phyloP scores from a whole-genome alignment of 2,797 vertebrate genomes.

The Ctenopoma multispine region DNA sequence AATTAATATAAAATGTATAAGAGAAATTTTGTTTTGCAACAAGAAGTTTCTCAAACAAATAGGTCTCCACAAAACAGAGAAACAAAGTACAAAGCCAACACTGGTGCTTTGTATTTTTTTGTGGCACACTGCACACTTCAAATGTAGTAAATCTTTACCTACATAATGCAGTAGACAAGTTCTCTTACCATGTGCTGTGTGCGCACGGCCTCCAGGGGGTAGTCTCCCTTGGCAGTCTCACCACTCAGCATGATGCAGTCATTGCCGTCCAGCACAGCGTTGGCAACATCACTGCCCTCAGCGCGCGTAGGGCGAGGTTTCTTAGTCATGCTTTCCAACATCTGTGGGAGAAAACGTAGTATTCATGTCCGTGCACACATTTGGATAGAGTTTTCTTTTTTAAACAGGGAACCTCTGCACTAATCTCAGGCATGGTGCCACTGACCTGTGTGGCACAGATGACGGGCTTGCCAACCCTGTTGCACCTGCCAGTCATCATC shows the following conservation, averaged over 20 bases:
- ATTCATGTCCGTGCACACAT: not conserved
- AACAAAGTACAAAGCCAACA: not conserved
- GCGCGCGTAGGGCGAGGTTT: slow-evolving; percentile 81
- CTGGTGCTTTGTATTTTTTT: not conserved
- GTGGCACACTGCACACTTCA: not conserved
- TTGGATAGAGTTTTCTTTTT: not conserved
- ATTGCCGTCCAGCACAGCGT: slow-evolving; percentile 84
- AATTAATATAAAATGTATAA: not conserved
- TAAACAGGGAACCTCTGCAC: not conserved
- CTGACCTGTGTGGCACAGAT: slow-evolving; percentile 97
- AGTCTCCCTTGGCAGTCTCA: slow-evolving; percentile 98
- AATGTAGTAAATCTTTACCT: not conserved
- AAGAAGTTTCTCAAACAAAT: not conserved
- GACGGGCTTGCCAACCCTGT: slow-evolving; percentile 94
- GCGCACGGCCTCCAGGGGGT: slow-evolving; percentile 94
- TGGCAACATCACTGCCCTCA: slow-evolving; percentile 83
- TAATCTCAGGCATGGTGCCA: not conserved
- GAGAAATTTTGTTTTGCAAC: not conserved
- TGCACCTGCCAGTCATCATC: slow-evolving; percentile 98
- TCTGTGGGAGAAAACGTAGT: slow-evolving; percentile 46
- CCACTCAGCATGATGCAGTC: slow-evolving; percentile 97
- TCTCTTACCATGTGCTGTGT: slow-evolving; percentile 92
- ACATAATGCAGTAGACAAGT: not conserved
- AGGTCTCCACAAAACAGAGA: not conserved
- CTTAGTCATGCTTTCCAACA: slow-evolving; percentile 84